Percentiles rank a stretch among this genome's conserved stretches.
Evolutionary conservation across 2,888 invertebrate species (phyloP).

Genomic region (Alcis repandata): DNA sequence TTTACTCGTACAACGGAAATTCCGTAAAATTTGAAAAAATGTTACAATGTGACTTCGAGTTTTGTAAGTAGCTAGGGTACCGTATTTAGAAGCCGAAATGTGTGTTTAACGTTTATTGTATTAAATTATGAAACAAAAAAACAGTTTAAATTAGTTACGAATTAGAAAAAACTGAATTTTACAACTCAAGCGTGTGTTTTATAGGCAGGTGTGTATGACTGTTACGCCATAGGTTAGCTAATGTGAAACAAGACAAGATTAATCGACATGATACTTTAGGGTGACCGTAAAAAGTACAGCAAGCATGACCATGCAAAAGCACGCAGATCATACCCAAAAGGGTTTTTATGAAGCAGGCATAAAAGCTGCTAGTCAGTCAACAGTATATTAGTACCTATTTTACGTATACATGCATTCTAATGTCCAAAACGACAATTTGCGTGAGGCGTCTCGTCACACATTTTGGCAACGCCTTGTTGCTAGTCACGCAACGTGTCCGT

Average conservation of each 20-base stretch:
- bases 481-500: slow-evolving; percentile 72
- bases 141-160: no score
- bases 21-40: neutral
- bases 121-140: no score
- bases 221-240: neutral
- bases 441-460: slow-evolving; percentile 63
- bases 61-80: neutral
- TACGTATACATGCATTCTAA: slow-evolving; percentile 30
- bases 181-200: no score
- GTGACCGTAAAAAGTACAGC: neutral
- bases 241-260: slow-evolving; percentile 3
- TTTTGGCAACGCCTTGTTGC: slow-evolving; percentile 76
- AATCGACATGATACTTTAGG: neutral
- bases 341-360: slow-evolving; percentile 9
- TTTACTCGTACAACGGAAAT: neutral
- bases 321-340: slow-evolving; percentile 1
- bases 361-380: slow-evolving; percentile 25
- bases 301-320: neutral
- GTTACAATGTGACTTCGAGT: neutral
- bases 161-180: no score
- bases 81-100: neutral
- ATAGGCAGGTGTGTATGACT: no score
- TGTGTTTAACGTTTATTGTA: no score
- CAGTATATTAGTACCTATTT: slow-evolving; percentile 19
- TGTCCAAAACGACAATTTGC: slow-evolving; percentile 59